Percentiles rank a stretch among this genome's conserved stretches.
Conservation (phyloP, 1,140 invertebrate genomes). For the Chelonus insularis region DNA sequence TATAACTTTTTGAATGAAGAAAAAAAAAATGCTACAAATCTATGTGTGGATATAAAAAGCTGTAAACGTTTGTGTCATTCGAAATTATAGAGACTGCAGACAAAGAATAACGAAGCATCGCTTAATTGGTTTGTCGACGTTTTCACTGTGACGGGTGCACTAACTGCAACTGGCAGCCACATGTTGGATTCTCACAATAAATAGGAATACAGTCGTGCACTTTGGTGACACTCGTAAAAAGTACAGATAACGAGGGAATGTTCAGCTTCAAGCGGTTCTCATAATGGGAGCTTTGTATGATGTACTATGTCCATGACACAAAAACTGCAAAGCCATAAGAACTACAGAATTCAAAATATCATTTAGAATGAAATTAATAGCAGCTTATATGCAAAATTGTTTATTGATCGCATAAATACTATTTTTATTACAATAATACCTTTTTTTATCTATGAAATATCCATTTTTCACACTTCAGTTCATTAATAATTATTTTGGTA, state of each 20-base stretch:
- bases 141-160: slow-evolving; percentile 33
- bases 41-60: background rate
- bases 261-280: slow-evolving; percentile 36
- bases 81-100: slow-evolving; percentile 17
- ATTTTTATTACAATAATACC: too few relatives aligned
- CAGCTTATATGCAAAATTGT: too few relatives aligned
- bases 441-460: too few relatives aligned
- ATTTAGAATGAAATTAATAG: too few relatives aligned
- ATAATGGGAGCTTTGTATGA: slow-evolving; percentile 48
- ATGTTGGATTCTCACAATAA: slow-evolving; percentile 39
- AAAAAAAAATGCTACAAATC: background rate
- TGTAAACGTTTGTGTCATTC: slow-evolving; percentile 1
- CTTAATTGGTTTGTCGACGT: slow-evolving; percentile 41
- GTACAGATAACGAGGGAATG: slow-evolving; percentile 7
- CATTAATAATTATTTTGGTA: too few relatives aligned
- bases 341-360: too few relatives aligned
- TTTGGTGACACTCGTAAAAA: slow-evolving; percentile 6
- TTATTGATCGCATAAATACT: too few relatives aligned
- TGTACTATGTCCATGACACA: too few relatives aligned
- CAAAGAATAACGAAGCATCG: slow-evolving; percentile 31
- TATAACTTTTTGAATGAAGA: too few relatives aligned
- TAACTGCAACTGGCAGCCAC: slow-evolving; percentile 48
- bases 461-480: too few relatives aligned
- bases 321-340: too few relatives aligned
- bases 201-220: slow-evolving; percentile 16